phyloP scores from a whole-genome alignment of 2,888 invertebrate species.

The Camponotus fellah region DNA sequence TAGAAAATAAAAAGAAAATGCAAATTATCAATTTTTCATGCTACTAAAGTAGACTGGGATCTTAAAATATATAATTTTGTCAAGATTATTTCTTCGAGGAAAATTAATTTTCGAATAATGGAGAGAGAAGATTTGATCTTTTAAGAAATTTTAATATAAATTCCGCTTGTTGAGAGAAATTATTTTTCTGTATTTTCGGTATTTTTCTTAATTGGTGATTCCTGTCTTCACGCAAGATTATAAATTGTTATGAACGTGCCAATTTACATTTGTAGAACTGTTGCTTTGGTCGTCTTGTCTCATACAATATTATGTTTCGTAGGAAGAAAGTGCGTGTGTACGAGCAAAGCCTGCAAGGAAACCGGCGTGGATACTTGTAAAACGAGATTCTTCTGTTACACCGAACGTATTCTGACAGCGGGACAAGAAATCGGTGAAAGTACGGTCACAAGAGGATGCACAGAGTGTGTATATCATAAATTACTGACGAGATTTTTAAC shows the following conservation, averaged over 20 bases:
- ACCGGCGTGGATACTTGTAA: conserved; percentile 77
- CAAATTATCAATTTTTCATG: not conserved
- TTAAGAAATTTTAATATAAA: not conserved
- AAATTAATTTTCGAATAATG: not conserved
- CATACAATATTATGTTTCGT: conserved; percentile 16
- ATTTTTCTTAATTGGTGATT: not conserved
- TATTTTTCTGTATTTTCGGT: not conserved
- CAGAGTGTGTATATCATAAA: conserved; percentile 74
- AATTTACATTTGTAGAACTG: not conserved
- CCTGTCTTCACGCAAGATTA: not conserved
- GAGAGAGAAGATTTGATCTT: not conserved
- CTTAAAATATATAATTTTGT: not conserved
- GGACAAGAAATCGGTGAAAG: conserved; percentile 66
- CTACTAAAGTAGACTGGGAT: not conserved
- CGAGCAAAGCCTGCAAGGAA: conserved; percentile 79
- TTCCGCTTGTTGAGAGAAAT: not conserved
- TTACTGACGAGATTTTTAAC: not conserved
- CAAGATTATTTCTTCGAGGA: not conserved
- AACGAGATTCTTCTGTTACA: conserved; percentile 80
- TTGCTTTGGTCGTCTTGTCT: not conserved
- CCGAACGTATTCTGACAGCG: conserved; percentile 75
- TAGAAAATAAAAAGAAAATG: too few species aligned
- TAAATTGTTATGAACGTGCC: not conserved
- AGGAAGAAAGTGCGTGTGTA: conserved; percentile 80
- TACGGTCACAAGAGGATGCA: conserved; percentile 78